These are phyloP conservation scores for Nephrotoma guestfalica DNA, from an alignment of 2,888 invertebrate genomes.

Conservation along the genomic window DNA sequence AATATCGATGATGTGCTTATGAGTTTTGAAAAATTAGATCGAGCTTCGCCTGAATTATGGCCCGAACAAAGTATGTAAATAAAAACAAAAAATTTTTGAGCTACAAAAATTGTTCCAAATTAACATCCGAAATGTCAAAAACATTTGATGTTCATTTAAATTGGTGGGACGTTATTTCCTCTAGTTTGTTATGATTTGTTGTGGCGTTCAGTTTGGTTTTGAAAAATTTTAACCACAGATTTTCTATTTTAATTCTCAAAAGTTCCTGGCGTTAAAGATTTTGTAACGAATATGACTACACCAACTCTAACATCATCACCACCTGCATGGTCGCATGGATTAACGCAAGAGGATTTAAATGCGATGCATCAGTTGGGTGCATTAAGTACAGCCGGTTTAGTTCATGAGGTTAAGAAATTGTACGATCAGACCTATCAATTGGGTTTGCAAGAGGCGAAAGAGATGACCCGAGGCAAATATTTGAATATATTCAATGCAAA, in stretches of 20 bases:
- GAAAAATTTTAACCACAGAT: no score
- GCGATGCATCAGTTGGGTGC: conserved; percentile 60
- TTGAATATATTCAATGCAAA: conserved; percentile 56
- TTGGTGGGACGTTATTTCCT: background rate
- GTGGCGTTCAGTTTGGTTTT: background rate
- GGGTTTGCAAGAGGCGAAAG: conserved; percentile 87
- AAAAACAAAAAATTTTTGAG: conserved; percentile 3
- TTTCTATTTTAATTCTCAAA: background rate
- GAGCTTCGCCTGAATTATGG: conserved; percentile 94
- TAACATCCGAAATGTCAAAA: background rate
- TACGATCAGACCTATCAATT: conserved; percentile 91
- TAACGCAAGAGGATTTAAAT: conserved; percentile 56
- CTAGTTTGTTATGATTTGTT: background rate
- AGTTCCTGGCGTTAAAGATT: conserved; percentile 87
- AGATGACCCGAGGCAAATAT: conserved; percentile 92
- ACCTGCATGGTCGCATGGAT: conserved; percentile 51
- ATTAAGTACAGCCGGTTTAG: conserved; percentile 65
- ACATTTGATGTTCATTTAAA: background rate
- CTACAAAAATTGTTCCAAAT: background rate
- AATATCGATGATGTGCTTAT: conserved; percentile 55
- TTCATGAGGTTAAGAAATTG: conserved; percentile 85
- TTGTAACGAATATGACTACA: conserved; percentile 48
- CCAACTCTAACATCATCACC: conserved; percentile 36
- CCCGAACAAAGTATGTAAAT: conserved; percentile 75
- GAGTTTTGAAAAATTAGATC: conserved; percentile 80